Evolutionary conservation across 2,888 invertebrate genomes (phyloP).

Genomic region (Temnothorax rugatulus): DNA sequence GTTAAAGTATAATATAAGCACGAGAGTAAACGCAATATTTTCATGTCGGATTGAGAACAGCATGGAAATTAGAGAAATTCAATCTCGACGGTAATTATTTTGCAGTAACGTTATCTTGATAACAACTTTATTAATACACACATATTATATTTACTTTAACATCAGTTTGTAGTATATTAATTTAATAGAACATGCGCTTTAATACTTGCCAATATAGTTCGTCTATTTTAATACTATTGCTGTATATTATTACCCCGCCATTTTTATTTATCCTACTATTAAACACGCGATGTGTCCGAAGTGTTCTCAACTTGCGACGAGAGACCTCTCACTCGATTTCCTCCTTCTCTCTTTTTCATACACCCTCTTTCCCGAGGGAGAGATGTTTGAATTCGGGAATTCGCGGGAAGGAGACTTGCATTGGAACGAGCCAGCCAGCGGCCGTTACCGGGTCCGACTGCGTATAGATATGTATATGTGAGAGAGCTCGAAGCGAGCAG

Average conservation of each 20-base stretch:
- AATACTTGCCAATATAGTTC: background rate
- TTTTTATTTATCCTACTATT: conserved; percentile 17
- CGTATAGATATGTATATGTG: conserved; percentile 65
- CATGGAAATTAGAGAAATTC: conserved; percentile 53
- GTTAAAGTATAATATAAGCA: conserved; percentile 1
- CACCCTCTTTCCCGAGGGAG: conserved; percentile 40
- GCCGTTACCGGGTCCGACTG: conserved; percentile 68
- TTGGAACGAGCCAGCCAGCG: conserved; percentile 68
- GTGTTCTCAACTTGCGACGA: background rate
- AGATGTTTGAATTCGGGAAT: conserved; percentile 70
- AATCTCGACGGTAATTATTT: conserved; percentile 36
- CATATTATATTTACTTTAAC: background rate
- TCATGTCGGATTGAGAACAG: conserved; percentile 16
- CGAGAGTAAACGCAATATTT: conserved; percentile 41
- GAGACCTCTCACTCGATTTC: conserved; percentile 17
- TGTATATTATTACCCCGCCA: background rate
- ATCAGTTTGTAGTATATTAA: background rate
- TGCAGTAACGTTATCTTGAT: conserved; percentile 5
- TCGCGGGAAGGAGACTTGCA: conserved; percentile 73
- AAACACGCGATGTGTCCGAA: conserved; percentile 23
- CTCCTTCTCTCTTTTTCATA: background rate
- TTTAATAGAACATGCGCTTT: conserved; percentile 10
- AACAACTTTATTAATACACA: conserved; percentile 1
- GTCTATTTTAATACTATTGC: background rate
- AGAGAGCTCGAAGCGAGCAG: conserved; percentile 61